phyloP scores from a whole-genome alignment of 2,113 vertebrate species.

The Rafetus swinhoei region DNA sequence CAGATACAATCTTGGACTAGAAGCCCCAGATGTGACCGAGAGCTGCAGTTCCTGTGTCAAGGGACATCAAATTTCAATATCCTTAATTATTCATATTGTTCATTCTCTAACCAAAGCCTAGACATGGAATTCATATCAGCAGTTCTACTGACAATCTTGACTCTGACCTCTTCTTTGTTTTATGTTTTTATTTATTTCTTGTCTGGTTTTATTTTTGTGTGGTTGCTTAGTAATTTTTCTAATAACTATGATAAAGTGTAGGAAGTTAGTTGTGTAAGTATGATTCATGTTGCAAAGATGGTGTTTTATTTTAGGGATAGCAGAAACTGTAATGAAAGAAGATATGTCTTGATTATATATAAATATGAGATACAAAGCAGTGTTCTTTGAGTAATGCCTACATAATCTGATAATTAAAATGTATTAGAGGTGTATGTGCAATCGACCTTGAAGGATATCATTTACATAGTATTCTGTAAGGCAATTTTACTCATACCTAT shows the following conservation, averaged over 20 bases:
- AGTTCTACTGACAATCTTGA: accelerated
- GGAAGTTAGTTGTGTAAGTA: not conserved
- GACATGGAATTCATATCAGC: not conserved
- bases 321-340: not conserved
- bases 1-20: not conserved
- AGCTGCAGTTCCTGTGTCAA: not conserved
- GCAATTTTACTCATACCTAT: conserved; percentile 11
- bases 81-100: accelerated
- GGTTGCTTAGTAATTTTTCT: not conserved
- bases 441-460: not conserved
- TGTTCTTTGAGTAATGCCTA: not conserved
- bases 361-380: not conserved
- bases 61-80: not conserved
- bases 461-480: not conserved
- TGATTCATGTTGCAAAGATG: not conserved
- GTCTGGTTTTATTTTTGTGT: not conserved
- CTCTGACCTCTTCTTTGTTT: not conserved
- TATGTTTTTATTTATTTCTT: not conserved
- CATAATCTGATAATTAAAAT: conserved; percentile 9
- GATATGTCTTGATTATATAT: not conserved
- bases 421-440: not conserved
- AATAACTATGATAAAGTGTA: not conserved
- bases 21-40: not conserved
- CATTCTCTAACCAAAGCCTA: not conserved
- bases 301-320: not conserved